phyloP scores from a whole-genome alignment of 2,888 invertebrate species.

The Electrophaes corylata region DNA sequence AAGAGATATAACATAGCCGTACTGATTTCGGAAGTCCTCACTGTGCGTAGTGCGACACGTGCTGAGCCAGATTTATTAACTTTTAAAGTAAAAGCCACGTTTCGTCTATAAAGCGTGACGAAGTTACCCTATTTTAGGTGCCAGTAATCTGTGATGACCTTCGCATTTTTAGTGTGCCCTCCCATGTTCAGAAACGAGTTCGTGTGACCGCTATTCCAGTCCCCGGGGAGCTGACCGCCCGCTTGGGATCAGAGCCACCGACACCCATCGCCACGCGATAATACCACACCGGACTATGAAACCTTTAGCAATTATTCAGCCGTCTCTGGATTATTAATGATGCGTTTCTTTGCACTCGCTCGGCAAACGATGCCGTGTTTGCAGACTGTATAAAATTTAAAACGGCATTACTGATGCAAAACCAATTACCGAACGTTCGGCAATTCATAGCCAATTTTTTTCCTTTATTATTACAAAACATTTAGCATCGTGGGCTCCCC shows the following conservation, averaged over 20 bases:
- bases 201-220: slow-evolving; percentile 64
- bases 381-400: slow-evolving; percentile 48
- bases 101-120: slow-evolving; percentile 67
- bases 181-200: slow-evolving; percentile 63
- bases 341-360: slow-evolving; percentile 50
- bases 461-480: slow-evolving; percentile 53
- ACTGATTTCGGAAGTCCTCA: not conserved
- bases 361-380: slow-evolving; percentile 43
- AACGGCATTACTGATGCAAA: slow-evolving; percentile 54
- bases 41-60: not conserved
- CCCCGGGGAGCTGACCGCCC: slow-evolving; percentile 65
- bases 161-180: slow-evolving; percentile 69
- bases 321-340: slow-evolving; percentile 59
- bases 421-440: slow-evolving; percentile 49
- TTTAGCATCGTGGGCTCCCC: too few relatives aligned
- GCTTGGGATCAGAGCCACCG: slow-evolving; percentile 55
- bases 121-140: slow-evolving; percentile 74
- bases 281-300: slow-evolving; percentile 62
- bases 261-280: slow-evolving; percentile 67
- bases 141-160: slow-evolving; percentile 74
- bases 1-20: not conserved
- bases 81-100: slow-evolving; percentile 69
- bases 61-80: slow-evolving; percentile 45
- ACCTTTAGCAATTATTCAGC: slow-evolving; percentile 55
- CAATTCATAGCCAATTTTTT: slow-evolving; percentile 50